Conservation (phyloP, 2,888 invertebrate genomes). For the Brachycybe producta region DNA sequence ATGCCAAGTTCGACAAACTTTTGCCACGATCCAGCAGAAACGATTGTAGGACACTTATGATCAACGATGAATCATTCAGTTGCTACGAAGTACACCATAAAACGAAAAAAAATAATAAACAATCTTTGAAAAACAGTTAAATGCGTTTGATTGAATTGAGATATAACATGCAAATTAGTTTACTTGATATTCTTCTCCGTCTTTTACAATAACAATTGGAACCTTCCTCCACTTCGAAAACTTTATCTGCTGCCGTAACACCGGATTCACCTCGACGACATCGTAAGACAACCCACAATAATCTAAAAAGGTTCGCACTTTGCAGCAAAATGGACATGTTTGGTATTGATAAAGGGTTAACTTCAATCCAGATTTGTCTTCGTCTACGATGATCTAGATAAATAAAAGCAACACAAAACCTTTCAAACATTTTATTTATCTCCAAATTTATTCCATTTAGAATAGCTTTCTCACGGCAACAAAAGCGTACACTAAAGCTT, state of each 20-base stretch:
- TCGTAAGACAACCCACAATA: constrained; percentile 87
- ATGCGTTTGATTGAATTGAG: not conserved
- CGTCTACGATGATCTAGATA: constrained; percentile 20
- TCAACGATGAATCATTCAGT: constrained; percentile 84
- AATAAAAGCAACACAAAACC: no score
- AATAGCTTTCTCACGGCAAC: no score
- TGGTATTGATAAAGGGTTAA: constrained; percentile 89
- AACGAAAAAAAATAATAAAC: constrained; percentile 12
- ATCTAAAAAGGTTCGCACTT: constrained; percentile 74
- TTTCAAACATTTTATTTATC: no score
- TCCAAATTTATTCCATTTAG: no score
- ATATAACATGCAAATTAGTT: constrained; percentile 6
- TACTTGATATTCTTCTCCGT: constrained; percentile 37
- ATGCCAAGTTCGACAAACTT: constrained; percentile 53
- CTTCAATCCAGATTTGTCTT: constrained; percentile 55
- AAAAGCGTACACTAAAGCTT: not conserved
- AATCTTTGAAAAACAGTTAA: not conserved
- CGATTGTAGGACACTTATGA: constrained; percentile 75
- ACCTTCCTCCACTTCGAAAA: constrained; percentile 94
- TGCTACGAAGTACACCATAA: constrained; percentile 45
- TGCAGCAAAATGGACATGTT: constrained; percentile 96
- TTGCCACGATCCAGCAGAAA: constrained; percentile 41
- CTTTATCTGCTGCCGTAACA: constrained; percentile 73
- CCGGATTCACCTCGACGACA: constrained; percentile 93
- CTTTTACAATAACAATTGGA: constrained; percentile 69